Conservation (phyloP, 2,113 vertebrate genomes). For the Pelecanoides urinatrix region DNA sequence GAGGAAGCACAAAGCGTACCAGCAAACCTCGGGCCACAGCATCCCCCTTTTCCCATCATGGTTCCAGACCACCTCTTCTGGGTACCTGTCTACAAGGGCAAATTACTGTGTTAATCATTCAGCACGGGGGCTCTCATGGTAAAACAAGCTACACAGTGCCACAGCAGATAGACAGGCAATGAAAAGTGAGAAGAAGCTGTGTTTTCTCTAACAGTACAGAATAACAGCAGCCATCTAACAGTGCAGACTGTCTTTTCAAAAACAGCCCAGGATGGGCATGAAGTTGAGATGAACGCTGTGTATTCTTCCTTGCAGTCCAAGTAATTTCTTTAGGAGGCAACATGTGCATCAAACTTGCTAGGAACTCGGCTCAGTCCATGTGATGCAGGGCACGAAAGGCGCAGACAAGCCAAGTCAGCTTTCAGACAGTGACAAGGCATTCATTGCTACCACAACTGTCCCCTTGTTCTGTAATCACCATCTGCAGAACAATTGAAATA, state of each 20-base stretch:
- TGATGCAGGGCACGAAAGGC: background rate
- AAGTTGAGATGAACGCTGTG: background rate
- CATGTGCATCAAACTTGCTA: background rate
- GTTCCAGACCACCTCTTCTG: background rate
- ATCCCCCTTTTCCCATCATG: background rate
- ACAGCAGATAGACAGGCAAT: background rate
- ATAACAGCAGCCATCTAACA: background rate
- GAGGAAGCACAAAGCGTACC: background rate
- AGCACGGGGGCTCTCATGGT: accelerated
- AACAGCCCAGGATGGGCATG: background rate
- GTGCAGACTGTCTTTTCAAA: background rate
- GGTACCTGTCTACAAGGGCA: background rate
- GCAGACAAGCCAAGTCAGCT: background rate
- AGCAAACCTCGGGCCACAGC: background rate
- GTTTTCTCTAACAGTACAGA: background rate
- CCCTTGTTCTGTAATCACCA: background rate
- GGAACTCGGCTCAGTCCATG: background rate
- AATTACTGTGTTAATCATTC: background rate
- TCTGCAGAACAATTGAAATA: background rate
- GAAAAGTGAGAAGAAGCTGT: background rate
- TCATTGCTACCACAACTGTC: background rate
- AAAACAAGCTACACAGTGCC: background rate
- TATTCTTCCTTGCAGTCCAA: background rate
- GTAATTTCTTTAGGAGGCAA: background rate
- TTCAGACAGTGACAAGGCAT: background rate